Evolutionary conservation across 1,140 invertebrate genomes (phyloP).

Genomic region (Drosophila ercepeae): DNA sequence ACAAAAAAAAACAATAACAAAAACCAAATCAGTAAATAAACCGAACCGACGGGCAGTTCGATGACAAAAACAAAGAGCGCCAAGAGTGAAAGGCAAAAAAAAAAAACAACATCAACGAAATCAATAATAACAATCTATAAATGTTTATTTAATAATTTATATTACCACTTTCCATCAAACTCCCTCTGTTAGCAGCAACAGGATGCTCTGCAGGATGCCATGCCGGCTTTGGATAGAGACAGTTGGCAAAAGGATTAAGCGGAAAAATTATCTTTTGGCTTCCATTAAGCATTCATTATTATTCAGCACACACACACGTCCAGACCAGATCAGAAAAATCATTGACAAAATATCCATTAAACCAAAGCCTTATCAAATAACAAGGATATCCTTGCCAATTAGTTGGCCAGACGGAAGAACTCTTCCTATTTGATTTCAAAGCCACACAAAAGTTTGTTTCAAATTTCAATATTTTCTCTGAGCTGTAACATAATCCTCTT

Average conservation of each 20-base stretch:
- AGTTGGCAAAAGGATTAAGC: constrained; percentile 30
- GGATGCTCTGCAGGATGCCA: too few relatives aligned
- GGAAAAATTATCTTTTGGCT: constrained; percentile 30
- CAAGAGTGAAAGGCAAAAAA: neutral
- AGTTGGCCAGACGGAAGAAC: neutral
- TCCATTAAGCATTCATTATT: constrained; percentile 19
- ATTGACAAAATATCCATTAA: constrained; percentile 20
- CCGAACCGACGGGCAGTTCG: neutral
- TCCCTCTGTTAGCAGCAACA: neutral
- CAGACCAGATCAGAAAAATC: too few relatives aligned
- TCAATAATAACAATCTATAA: constrained; percentile 73
- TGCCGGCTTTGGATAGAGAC: too few relatives aligned
- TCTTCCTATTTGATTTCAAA: neutral
- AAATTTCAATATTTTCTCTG: too few relatives aligned
- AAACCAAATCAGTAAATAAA: constrained; percentile 53
- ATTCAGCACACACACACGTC: neutral
- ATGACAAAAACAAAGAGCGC: neutral
- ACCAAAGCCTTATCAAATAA: neutral
- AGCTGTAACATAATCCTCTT: too few relatives aligned
- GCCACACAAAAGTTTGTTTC: neutral
- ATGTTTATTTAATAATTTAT: constrained; percentile 77
- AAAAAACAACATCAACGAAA: constrained; percentile 29
- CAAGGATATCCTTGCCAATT: constrained; percentile 10
- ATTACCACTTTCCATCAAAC: constrained; percentile 18
- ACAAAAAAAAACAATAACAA: too few relatives aligned